Base-by-base conservation (phyloP, 2,888 invertebrate genomes). In the Mactromeris polynyma region DNA sequence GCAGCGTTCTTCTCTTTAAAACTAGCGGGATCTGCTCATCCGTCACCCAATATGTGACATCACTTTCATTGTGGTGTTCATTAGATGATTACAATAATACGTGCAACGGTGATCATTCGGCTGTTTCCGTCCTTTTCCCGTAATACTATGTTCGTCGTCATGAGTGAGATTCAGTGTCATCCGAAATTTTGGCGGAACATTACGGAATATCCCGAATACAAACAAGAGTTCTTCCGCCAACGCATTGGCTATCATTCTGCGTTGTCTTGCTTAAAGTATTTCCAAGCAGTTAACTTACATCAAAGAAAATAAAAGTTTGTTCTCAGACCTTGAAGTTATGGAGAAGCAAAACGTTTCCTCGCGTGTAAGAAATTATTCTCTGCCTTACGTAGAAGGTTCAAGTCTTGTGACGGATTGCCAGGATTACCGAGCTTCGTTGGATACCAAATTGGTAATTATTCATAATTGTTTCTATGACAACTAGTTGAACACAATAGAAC, bases 11-110 rank as follows among this genome's bases (percentile, higher is more conserved):
- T 21, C 33, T 46, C 78, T 78, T 78, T 78, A 40, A 84, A 33
- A 54, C 38, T 51, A 51, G 51, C 77, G 51, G 51, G 77, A 3
- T 31, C 36, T 77, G 78, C 51, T 84, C 84, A 84, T 84, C 84
- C 51, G 84, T 84, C 84, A 84, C 73, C 84, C 40, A 77, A 40
- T 77, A 33, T 78, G 77, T 84, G 84, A 84, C 78, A 84, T 84
- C 84, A 78, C 38, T 54, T 78, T 84, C 77, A 78, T 36, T 36
- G 19, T 36, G 36, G 77, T 36, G n/a, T 42, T 78, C 84, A 84
- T 84, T 84, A 84, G 78, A 26, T 84, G 78, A 84, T 84, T 84
- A 77, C 31, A 54, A 83, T 78, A 54, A 38, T 31, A 78, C 36
- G 6, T n/a, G 78, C 42, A 7, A 54, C 51, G 31, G 78, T 26